Base-by-base conservation (phyloP, 2,113 vertebrate genomes). In the Donacobius atricapilla region DNA sequence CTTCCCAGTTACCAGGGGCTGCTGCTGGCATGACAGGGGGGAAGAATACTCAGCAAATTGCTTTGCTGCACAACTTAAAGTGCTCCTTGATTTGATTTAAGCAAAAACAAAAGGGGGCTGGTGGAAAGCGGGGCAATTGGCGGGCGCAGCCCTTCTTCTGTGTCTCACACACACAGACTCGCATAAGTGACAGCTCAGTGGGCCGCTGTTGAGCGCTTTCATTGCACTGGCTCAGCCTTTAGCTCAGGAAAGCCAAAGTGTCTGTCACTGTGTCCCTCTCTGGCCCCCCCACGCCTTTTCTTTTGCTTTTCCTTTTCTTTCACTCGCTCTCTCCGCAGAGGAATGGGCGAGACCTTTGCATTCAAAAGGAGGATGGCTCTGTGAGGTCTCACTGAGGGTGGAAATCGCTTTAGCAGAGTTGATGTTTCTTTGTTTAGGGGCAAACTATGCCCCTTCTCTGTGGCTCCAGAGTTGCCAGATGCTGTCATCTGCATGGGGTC, bases 401-500 rank as follows among this genome's bases (percentile, higher is more conserved):
- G 91, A 97, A 96, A 96, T 96, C 37, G 25, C 93, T 97, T 96
- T 93, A 96, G 83, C 92, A 89, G 94, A 96, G 93, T 96, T 95
- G 97, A 96, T 94, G 94, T 96, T 97, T 96, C 96, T 95, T 96
- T 96, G 95, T 94, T 93, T 94, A 97, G 94, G 96, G 70, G 94
- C 61, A 95, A 96, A 96, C 94, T 87, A 91, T 71, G 77, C 86
- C 88, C 83, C 91, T 90, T 93, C 70, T 44, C 92, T 48, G 51
- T 10, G 2, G 48, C 75, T 92, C n/a, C 31, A 13, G 68, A 56
- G 90, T 85, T 96, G 83, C 94, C 96, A 95, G 90, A 95, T 96
- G 93, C 96, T 95, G 92, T 94, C 83, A 90, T 75, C 85, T 90
- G 64, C 64, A 88, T 45, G 79, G 71, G 92, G 75, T 96, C 93